Conservation (phyloP, 2,113 vertebrate species). For the Dromaius novaehollandiae region DNA sequence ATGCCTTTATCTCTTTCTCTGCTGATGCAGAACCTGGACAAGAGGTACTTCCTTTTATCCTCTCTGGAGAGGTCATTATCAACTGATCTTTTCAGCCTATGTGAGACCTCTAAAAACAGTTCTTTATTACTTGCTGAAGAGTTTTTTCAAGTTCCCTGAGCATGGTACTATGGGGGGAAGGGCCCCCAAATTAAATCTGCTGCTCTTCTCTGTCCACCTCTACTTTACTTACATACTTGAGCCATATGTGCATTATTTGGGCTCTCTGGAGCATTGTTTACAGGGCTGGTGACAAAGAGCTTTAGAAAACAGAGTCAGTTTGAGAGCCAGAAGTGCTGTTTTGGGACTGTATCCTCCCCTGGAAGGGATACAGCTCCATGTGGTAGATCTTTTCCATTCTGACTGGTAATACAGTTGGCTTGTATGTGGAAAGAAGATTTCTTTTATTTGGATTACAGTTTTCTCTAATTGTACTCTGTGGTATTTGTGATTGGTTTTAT, state of each 20-base stretch:
- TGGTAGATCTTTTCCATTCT: not conserved
- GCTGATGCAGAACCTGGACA: not conserved
- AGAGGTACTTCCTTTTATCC: not conserved
- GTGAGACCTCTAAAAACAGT: not conserved
- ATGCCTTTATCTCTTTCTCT: not conserved
- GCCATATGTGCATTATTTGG: not conserved
- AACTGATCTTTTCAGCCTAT: not conserved
- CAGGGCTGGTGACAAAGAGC: not conserved
- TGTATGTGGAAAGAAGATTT: not conserved
- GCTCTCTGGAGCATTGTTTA: not conserved
- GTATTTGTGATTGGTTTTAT: conserved; percentile 10
- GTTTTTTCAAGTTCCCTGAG: not conserved
- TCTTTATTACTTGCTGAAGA: not conserved
- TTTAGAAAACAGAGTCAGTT: not conserved
- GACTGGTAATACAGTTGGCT: not conserved
- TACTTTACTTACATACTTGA: not conserved
- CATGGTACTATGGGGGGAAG: not conserved
- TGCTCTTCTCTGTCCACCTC: not conserved
- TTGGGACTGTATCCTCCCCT: not conserved
- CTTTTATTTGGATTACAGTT: not conserved
- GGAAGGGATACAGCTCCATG: not conserved
- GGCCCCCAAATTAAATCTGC: not conserved
- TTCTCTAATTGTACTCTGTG: not conserved
- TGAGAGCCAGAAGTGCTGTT: not conserved
- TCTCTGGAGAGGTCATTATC: not conserved